Base-by-base conservation (phyloP, 1,140 invertebrate genomes). In the Ips typographus region DNA sequence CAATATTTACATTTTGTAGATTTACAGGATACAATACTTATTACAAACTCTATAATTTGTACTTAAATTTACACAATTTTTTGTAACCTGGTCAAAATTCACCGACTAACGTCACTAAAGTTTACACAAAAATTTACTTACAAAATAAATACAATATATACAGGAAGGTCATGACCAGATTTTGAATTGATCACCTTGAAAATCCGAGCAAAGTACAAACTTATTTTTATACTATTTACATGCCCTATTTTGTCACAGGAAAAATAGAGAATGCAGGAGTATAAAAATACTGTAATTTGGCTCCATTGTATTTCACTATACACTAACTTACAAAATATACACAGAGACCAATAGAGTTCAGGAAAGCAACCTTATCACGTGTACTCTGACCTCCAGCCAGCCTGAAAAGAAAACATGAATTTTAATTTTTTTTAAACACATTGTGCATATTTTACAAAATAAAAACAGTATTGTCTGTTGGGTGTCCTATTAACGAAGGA, bases 341-440 rank as follows among this genome's bases (percentile, higher is more conserved):
- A 49, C 22, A 49, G 44, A 49, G 44, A 22, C 6, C 7, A 49
- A 22, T 22, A 22, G 22, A 8, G 44, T 6, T 49, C 44, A 49
- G 44, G 7, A 22, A 6, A 49, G 44, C 49, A 38, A 7, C 55
- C 65, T 60, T 80, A 80, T 80, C 79, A 80, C 79, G 79, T 80
- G 72, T 80, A 80, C 75, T 80, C 79, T 44, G 79, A 80, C 59
- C 79, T 72, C 79, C 79, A 80, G 47, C 79, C 77, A 59, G 77
- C 76, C 79, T 80, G 78, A 67, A 80, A 73, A 77, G 71, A 75
- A 55, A 73, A 74, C 73, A 74, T 53, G 37, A 8, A n/a, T 55
- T 38, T n/a, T 37, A n/a, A 38, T 37, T 6, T 55, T 8, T 55
- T 47, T 47, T 5, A 47, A 47, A 47, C 4, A 47, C 4, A 22